Base-by-base conservation (phyloP, 2,797 vertebrate genomes). In the Pelochelys cantorii region DNA sequence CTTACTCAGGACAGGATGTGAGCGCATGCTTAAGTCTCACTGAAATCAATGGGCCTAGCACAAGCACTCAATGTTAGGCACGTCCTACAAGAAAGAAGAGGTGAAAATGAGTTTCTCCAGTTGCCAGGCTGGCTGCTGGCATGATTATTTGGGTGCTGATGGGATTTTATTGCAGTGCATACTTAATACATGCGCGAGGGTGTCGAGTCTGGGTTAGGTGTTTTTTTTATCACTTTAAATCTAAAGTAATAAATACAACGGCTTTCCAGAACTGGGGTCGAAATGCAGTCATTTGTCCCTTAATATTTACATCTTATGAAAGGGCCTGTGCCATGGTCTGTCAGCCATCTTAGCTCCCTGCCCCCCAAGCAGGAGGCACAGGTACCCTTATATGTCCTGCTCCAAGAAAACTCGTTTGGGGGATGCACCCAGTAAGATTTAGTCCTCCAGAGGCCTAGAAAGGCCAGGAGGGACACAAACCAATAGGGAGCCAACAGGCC, bases 81-180 rank as follows among this genome's bases (percentile, higher is more conserved):
- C 4, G 1, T n/a, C 17, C 29, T 8, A 14, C 27, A 78, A 42
- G 0, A 34, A 90, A 11, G 56, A 0, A 0, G 22, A 0, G 48
- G 56, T 56, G 52, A 1, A 0, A 87, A 18, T 1, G 20, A 29
- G 5, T 37, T 77, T 90, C 82, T 37, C 62, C 1, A 1, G 48
- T 55, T 83, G 13, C 52, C 37, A 83, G 74, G 20, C 23, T 15
- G 37, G 0, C 55, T 37, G 7, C 25, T 0, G 0, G 15, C 48
- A 59, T 4, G 27, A 65, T 29, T 3, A 25, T 60, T 83, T 83
- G 79, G 34, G 79, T 56, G 5, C 25, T 42, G 42, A 37, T 13
- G 27, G 52, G 31, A 77, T 85, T n/a, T 52, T n/a, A n/a, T 52
- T 75, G 48, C 7, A 1, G 17, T 68, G 42, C 23, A 55, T 68